Percentiles rank a stretch among this genome's conserved stretches.
Evolutionary conservation across 2,888 invertebrate species (phyloP).

Genomic region (Coleophora deauratella): DNA sequence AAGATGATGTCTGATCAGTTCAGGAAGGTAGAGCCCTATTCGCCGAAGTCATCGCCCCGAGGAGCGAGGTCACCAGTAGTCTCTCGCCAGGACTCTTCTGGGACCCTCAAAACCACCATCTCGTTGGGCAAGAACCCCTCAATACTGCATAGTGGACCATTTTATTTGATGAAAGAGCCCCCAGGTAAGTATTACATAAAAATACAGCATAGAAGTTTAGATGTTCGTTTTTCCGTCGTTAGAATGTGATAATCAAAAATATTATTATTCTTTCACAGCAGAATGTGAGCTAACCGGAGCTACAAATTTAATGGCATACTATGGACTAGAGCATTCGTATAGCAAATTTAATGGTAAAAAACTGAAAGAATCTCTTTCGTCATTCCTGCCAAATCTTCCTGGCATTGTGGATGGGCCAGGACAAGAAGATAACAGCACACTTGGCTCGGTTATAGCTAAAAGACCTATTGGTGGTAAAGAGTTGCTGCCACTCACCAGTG

Average conservation of each 20-base stretch:
- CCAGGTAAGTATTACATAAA: constrained; percentile 78
- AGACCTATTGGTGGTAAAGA: constrained; percentile 93
- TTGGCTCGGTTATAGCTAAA: constrained; percentile 95
- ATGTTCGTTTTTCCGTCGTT: too few relatives aligned
- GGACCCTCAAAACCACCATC: constrained; percentile 97
- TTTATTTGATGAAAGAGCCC: constrained; percentile 98
- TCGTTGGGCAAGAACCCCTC: constrained; percentile 97
- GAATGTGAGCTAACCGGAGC: constrained; percentile 96
- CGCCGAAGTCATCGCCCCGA: constrained; percentile 94
- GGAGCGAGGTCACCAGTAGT: constrained; percentile 96
- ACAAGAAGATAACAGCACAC: constrained; percentile 87
- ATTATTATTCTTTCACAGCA: constrained; percentile 75
- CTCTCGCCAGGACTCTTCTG: constrained; percentile 96
- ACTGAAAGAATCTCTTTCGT: constrained; percentile 94
- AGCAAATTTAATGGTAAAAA: constrained; percentile 98
- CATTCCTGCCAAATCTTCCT: constrained; percentile 95
- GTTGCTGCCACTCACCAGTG: constrained; percentile 86
- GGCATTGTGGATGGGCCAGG: constrained; percentile 97
- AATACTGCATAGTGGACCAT: constrained; percentile 97
- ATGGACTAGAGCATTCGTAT: constrained; percentile 97
- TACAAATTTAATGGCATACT: constrained; percentile 96
- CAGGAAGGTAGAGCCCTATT: constrained; percentile 94
- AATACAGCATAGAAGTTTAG: too few relatives aligned
- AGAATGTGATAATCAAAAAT: constrained; percentile 6
- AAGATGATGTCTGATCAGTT: constrained; percentile 95